phyloP scores from a whole-genome alignment of 1,140 invertebrate genomes.

The Phthorimaea operculella region DNA sequence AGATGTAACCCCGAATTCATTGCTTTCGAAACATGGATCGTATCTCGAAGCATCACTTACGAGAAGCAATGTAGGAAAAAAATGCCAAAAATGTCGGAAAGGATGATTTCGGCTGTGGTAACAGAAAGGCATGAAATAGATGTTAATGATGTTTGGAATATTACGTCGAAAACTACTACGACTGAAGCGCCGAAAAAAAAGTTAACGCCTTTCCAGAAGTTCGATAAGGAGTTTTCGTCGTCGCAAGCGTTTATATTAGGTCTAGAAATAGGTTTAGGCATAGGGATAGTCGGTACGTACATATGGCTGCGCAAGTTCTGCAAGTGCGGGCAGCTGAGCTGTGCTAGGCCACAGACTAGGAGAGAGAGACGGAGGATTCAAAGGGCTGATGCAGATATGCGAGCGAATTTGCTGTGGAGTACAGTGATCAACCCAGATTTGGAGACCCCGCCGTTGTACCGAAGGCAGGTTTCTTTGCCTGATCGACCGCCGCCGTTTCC shows the following conservation, averaged over 20 bases:
- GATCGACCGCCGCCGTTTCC: constrained; percentile 30
- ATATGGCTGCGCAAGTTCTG: constrained; percentile 53
- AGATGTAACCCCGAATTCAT: constrained; percentile 54
- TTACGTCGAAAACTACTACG: constrained; percentile 20
- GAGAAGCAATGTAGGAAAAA: constrained; percentile 43
- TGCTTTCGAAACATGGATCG: constrained; percentile 50
- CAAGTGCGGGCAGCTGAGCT: constrained; percentile 35
- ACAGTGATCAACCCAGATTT: constrained; percentile 42
- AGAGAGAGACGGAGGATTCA: constrained; percentile 32
- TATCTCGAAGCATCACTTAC: constrained; percentile 39
- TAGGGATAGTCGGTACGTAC: constrained; percentile 57
- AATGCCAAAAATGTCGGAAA: constrained; percentile 53
- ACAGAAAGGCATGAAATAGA: constrained; percentile 34
- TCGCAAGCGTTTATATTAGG: constrained; percentile 56
- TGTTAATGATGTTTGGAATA: constrained; percentile 51
- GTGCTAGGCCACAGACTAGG: constrained; percentile 23
- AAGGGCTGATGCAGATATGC: constrained; percentile 44
- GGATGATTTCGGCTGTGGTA: constrained; percentile 46
- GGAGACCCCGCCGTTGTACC: constrained; percentile 49
- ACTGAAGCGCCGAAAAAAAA: constrained; percentile 18
- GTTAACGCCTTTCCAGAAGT: constrained; percentile 47
- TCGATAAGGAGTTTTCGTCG: constrained; percentile 56
- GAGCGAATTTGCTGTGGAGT: constrained; percentile 51
- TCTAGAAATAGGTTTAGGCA: constrained; percentile 49
- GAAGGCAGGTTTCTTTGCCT: constrained; percentile 42